Percentiles rank a stretch among this genome's conserved stretches.
phyloP scores from a whole-genome alignment of 2,113 vertebrate species.

The Rhinoderma darwinii region DNA sequence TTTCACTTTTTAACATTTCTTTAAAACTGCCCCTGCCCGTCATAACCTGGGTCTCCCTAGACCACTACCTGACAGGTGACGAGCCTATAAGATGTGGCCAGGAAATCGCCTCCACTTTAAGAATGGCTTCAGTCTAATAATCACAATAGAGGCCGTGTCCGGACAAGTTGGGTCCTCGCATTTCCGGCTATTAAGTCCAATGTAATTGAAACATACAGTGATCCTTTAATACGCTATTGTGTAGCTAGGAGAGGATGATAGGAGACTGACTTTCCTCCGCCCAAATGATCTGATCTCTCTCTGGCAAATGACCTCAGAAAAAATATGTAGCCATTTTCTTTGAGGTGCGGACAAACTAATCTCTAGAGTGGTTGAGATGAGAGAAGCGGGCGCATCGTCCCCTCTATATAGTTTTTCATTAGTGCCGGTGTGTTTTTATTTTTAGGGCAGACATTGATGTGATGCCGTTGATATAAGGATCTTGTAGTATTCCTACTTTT shows the following conservation, averaged over 20 bases:
- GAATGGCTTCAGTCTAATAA: background rate
- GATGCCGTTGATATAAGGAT: conserved; percentile 10
- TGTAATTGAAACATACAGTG: conserved; percentile 50
- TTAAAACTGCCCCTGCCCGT: too few species aligned
- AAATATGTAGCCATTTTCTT: conserved; percentile 52
- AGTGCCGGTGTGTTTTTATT: background rate
- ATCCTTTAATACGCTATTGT: conserved; percentile 54
- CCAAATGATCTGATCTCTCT: conserved; percentile 49
- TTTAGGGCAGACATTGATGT: background rate
- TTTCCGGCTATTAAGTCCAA: conserved; percentile 33
- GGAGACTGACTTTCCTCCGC: conserved; percentile 36
- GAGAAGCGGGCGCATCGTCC: conserved; percentile 26
- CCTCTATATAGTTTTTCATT: background rate
- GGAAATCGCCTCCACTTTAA: background rate
- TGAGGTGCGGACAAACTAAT: conserved; percentile 35
- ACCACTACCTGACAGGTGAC: background rate
- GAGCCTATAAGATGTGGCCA: background rate
- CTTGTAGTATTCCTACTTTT: background rate
- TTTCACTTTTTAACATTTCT: too few species aligned
- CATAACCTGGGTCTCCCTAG: background rate
- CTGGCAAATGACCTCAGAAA: conserved; percentile 49
- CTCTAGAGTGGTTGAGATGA: conserved; percentile 41
- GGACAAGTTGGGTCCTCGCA: conserved; percentile 33
- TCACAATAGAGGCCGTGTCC: conserved; percentile 26
- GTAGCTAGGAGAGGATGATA: conserved; percentile 30